A percentile compares a stretch with the other conserved stretches of the same genome.
Conservation (phyloP, 1,140 invertebrate species). For the Trichonephila clavipes region DNA sequence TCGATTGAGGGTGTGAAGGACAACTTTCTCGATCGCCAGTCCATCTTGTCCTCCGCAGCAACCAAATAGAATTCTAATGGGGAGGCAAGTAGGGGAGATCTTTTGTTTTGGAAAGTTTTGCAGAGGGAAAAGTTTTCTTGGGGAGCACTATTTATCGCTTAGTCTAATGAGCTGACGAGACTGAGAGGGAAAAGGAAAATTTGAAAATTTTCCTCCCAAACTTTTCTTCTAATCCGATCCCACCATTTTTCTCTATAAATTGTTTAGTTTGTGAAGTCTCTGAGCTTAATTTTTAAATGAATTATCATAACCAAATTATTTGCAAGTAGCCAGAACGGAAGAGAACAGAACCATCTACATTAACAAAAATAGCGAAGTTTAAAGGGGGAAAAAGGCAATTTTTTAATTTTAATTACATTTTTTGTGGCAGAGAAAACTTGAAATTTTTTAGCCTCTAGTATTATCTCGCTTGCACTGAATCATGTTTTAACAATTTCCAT, state of each 20-base stretch:
- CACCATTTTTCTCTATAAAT: neutral
- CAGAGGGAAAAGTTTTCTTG: neutral
- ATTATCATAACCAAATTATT: neutral
- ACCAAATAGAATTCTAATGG: neutral
- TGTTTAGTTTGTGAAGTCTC: neutral
- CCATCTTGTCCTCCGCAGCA: neutral
- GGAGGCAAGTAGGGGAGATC: constrained; percentile 8
- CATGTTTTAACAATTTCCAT: no score
- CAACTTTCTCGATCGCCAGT: neutral
- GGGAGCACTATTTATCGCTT: constrained; percentile 68
- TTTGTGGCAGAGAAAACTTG: no score
- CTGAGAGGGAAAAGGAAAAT: neutral
- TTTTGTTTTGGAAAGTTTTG: constrained; percentile 51
- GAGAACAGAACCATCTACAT: neutral
- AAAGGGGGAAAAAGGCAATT: no score
- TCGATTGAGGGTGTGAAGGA: neutral
- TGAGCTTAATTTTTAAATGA: neutral
- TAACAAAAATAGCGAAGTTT: no score
- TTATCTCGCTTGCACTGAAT: no score
- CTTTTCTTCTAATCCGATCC: constrained; percentile 1
- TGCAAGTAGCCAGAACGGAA: neutral
- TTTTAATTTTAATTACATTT: no score
- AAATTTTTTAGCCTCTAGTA: no score
- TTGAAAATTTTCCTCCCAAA: constrained; percentile 10
- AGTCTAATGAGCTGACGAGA: constrained; percentile 61